Base-by-base conservation (phyloP, 2,797 vertebrate species). In the Eulemur mongoz region DNA sequence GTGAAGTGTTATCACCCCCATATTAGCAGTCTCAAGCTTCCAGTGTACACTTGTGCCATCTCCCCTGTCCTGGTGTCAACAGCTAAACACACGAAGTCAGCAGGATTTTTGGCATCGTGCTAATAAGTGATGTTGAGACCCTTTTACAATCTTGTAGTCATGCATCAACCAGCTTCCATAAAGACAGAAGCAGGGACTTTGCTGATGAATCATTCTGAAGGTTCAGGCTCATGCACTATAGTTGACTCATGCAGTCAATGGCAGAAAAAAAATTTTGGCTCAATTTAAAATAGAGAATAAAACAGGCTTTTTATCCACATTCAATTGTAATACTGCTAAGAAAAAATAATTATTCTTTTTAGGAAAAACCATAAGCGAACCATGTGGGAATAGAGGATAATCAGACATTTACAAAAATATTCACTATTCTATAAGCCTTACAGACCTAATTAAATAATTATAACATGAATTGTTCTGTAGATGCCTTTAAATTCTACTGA, bases 181-280 rank as follows among this genome's bases (percentile, higher is more conserved):
- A 91, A 96, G 48, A 87, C 95, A 97, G 93, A 96, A 30, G 89
- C 12, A 14, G 83, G 92, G 85, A 95, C 85, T 76, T 73, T 83
- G 25, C 70, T 85, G 63, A 96, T 84, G 93, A 96, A 97, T 17
- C 94, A 7, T 65, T 96, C 40, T 30, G 35, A 93, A 87, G 67
- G 89, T 48, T 85, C 25, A 72, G 89, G 57, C 5, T 35, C 43
- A 61, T 11, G 1, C 4, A 50, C 12, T 86, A 50, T 4, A 88
- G 76, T 13, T 94, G 72, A 22, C 17, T 15, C 70, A 48, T 27
- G 22, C 1, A 95, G 86, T 80, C 13, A 88, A 27, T 20, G 61
- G 52, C 54, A 91, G 1, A 35, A n/a, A 69, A 69, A 61, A 63
- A 14, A 50, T 81, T 69, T 35, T 7, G n/a, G 32, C 3, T 67